phyloP scores from a whole-genome alignment of 2,113 vertebrate species.

The Vanacampus margaritifer region DNA sequence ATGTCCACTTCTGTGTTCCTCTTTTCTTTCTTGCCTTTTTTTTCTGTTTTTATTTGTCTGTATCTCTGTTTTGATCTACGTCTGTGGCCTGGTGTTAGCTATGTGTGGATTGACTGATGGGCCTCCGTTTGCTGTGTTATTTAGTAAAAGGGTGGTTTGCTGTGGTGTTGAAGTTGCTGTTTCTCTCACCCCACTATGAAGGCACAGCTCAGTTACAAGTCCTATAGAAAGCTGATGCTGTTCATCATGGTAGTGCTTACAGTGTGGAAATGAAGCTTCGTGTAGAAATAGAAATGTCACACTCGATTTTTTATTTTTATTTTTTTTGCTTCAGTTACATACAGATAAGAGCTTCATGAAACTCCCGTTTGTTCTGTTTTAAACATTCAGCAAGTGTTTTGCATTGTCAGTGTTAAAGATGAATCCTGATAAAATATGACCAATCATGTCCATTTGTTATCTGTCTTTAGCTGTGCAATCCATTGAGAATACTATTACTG shows the following conservation, averaged over 20 bases:
- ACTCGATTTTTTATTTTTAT: background rate
- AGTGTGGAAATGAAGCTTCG: conserved; percentile 22
- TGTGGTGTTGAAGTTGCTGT: conserved; percentile 37
- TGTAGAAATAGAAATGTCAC: background rate
- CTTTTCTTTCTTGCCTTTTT: conserved; percentile 24
- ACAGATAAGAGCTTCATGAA: background rate
- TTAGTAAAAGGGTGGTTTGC: conserved; percentile 53
- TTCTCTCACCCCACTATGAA: conserved; percentile 28
- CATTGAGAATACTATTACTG: background rate
- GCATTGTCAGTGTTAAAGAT: background rate
- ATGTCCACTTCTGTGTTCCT: conserved; percentile 32
- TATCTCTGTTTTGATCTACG: conserved; percentile 57
- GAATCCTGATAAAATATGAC: conserved; percentile 2
- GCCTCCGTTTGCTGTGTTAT: conserved; percentile 67
- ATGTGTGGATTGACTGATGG: conserved; percentile 57
- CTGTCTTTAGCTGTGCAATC: background rate
- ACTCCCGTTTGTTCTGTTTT: background rate
- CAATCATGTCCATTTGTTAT: background rate
- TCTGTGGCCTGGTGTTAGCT: conserved; percentile 50
- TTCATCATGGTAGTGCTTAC: conserved; percentile 22
- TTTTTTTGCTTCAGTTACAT: background rate
- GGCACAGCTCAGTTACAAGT: conserved; percentile 55
- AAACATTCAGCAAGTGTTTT: background rate
- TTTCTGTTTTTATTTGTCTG: conserved; percentile 52
- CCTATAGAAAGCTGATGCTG: conserved; percentile 22